Evolutionary conservation across 2,888 invertebrate genomes (phyloP), one percentile per base, ranked within the genome.

Genomic region (Phrixothrix hirtus): DNA sequence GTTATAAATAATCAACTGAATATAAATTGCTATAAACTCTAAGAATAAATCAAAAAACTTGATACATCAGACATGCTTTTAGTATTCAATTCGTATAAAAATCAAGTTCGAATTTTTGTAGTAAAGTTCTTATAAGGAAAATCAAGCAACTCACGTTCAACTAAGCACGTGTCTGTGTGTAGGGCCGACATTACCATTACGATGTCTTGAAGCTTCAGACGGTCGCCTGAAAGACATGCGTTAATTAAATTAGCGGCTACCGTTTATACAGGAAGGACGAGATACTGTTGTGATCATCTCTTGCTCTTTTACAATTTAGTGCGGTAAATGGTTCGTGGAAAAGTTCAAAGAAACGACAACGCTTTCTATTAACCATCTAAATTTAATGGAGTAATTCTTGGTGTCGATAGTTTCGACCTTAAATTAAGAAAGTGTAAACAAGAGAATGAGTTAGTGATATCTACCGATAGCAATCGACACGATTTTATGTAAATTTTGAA

Each of bases 231-330:
- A 43, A 49, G 49, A 49, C 49, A 49, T 49, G 49, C 42, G 49
- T 49, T 49, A 49, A 49, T 49, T 49, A 49, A 49, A 49, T 49
- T 49, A 49, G 49, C 49, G 49, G 43, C 49, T 42, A 49, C 43
- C 42, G 42, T 41, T 43, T 38, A 26, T 41, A 35, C 21, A 21
- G 21, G 21, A 7, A 21, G 3, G 21, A 21, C 21, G 7, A 48
- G 48, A 48, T 48, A 48, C 39, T 48, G 48, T 48, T 41, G 32
- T 34, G 29, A 34, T 41, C 48, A 35, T 41, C 48, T 41, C 41
- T 30, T 26, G 35, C 34, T 37, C 38, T 32, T 46, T 21, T 29
- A 32, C 16, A 29, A 32, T 32, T 43, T 29, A 32, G 13, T 32
- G 16, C 42, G 25, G 41, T 27, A 38, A n/a, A n/a, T n/a, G n/a